Evolutionary conservation across 2,888 invertebrate species (phyloP).

Genomic region (Agrenia bidenticulata): DNA sequence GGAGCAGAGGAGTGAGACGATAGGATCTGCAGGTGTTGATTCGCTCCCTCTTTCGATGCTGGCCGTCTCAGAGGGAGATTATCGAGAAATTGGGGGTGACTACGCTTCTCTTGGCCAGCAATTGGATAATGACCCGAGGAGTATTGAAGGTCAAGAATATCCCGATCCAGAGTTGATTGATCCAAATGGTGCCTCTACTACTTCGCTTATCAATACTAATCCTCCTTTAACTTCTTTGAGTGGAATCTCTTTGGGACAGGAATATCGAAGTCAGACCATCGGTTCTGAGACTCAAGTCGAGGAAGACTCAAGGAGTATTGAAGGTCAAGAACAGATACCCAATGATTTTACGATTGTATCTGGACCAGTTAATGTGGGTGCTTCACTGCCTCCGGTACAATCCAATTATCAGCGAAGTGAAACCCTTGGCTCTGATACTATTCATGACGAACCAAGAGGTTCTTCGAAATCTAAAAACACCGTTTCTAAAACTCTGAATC

Average conservation of each 20-base stretch:
- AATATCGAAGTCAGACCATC: conserved; percentile 3
- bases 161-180: not conserved
- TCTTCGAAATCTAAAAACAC: not conserved
- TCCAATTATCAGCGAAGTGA: conserved; percentile 50
- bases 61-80: not conserved
- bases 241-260: not conserved
- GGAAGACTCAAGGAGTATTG: conserved; percentile 9
- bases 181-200: not conserved
- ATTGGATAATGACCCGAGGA: not conserved
- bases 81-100: not conserved
- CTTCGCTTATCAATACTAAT: not conserved
- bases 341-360: conserved; percentile 24
- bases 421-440: conserved; percentile 53
- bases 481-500: not conserved
- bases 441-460: conserved; percentile 31
- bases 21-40: not conserved
- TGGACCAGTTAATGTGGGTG: not conserved
- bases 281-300: not conserved
- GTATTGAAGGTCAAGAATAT: conserved; percentile 13
- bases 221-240: not conserved
- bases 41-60: not conserved
- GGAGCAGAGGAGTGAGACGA: conserved; percentile 7
- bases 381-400: conserved; percentile 6
- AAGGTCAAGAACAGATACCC: conserved; percentile 7
- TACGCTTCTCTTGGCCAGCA: not conserved